Conservation (phyloP, 2,888 invertebrate species). For the Folsomia candida region DNA sequence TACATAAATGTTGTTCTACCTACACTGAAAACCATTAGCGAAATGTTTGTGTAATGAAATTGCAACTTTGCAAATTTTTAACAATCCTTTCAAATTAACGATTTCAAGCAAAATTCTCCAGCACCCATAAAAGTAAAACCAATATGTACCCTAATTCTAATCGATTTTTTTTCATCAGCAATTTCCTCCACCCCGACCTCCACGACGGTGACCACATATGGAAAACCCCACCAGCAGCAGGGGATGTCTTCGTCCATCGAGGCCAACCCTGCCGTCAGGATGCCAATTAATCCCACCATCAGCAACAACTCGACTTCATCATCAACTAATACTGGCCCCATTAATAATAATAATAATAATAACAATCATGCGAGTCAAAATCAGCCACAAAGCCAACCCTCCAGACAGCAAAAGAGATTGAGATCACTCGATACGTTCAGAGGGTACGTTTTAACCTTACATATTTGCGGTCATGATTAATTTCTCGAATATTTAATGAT, state of each 20-base stretch:
- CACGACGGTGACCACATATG: slow-evolving; percentile 21
- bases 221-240: not conserved
- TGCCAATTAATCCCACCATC: slow-evolving; percentile 16
- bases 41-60: not conserved
- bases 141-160: not conserved
- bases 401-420: slow-evolving; percentile 48
- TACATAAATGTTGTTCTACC: not conserved
- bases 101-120: not conserved
- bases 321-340: slow-evolving; percentile 22
- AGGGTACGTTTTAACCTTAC: slow-evolving; percentile 48
- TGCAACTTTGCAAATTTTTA: not conserved
- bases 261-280: slow-evolving; percentile 32
- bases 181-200: slow-evolving; percentile 42
- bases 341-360: too few species aligned
- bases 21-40: not conserved
- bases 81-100: not conserved
- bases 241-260: not conserved
- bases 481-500: too few species aligned
- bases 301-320: slow-evolving; percentile 22
- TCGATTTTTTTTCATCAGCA: slow-evolving; percentile 18
- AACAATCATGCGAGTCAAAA: slow-evolving; percentile 11
- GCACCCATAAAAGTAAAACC: too few species aligned
- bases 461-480: too few species aligned
- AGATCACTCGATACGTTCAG: slow-evolving; percentile 53
- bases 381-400: slow-evolving; percentile 22